phyloP scores from a whole-genome alignment of 2,797 vertebrate genomes.

The Sardinella longiceps region DNA sequence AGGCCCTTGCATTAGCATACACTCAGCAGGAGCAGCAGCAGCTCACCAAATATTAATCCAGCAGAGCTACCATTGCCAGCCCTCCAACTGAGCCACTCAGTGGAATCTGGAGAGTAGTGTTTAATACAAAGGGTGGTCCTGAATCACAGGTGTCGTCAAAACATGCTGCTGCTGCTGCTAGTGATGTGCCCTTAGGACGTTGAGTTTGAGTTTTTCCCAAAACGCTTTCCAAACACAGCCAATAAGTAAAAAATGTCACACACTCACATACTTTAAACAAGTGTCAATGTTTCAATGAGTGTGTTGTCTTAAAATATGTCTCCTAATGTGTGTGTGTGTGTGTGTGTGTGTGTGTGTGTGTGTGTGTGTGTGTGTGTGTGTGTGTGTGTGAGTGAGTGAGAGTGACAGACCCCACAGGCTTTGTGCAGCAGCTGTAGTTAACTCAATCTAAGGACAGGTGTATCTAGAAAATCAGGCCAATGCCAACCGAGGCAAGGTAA shows the following conservation, averaged over 20 bases:
- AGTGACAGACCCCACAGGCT: not conserved
- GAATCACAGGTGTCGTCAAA: not conserved
- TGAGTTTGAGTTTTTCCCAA: too few relatives aligned
- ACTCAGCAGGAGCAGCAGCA: slow-evolving; percentile 27
- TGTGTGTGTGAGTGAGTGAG: not conserved
- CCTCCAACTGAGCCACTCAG: not conserved
- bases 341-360: slow-evolving; percentile 7
- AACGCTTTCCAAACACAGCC: too few relatives aligned
- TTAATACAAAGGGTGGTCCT: not conserved
- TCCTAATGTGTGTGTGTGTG: not conserved
- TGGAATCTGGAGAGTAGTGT: not conserved
- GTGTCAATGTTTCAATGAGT: too few relatives aligned
- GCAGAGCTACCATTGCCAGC: not conserved
- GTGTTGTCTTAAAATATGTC: too few relatives aligned
- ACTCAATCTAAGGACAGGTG: slow-evolving; percentile 56
- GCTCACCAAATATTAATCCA: slow-evolving; percentile 1
- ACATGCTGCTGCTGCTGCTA: too few relatives aligned
- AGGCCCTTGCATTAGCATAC: slow-evolving; percentile 7
- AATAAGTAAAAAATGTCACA: too few relatives aligned
- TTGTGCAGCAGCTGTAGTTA: not conserved
- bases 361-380: not conserved
- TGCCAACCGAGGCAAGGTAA: slow-evolving; percentile 36
- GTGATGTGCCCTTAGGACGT: too few relatives aligned
- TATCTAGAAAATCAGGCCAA: slow-evolving; percentile 34
- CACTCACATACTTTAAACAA: too few relatives aligned